A percentile compares a stretch with the other conserved stretches of the same genome.
phyloP scores from a whole-genome alignment of 2,113 vertebrate species.

The Aptenodytes forsteri region DNA sequence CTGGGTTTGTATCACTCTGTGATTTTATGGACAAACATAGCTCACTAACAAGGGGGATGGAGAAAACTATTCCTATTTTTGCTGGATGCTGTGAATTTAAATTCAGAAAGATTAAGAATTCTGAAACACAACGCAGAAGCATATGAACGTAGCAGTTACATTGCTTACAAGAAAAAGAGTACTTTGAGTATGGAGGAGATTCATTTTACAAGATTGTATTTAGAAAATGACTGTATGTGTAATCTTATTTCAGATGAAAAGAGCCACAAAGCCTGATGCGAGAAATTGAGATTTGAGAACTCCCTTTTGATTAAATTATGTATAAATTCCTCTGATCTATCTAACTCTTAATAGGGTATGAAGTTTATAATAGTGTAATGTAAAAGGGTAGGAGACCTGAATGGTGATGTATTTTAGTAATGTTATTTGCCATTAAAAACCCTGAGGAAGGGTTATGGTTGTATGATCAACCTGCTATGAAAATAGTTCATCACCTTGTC shows the following conservation, averaged over 20 bases:
- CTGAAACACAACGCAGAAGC: background rate
- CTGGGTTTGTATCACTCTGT: background rate
- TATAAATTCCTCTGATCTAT: background rate
- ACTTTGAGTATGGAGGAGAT: background rate
- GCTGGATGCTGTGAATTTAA: background rate
- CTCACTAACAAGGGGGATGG: background rate
- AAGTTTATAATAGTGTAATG: background rate
- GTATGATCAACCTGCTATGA: background rate
- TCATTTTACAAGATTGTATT: background rate
- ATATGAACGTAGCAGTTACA: background rate
- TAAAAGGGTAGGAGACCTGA: background rate
- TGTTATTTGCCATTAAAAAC: conserved; percentile 16
- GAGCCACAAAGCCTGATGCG: background rate
- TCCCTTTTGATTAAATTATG: background rate
- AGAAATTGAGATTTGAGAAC: background rate
- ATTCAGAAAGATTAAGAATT: background rate
- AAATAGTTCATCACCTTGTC: conserved; percentile 48
- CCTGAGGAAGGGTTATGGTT: background rate
- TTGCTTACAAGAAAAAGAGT: background rate
- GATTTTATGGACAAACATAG: background rate
- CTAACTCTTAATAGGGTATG: background rate
- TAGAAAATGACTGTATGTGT: background rate
- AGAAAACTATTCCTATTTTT: background rate
- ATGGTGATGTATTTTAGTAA: background rate
- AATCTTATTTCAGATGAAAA: background rate